A percentile compares a stretch with the other conserved stretches of the same genome.
phyloP scores from a whole-genome alignment of 2,113 vertebrate genomes.

The Corapipo altera region DNA sequence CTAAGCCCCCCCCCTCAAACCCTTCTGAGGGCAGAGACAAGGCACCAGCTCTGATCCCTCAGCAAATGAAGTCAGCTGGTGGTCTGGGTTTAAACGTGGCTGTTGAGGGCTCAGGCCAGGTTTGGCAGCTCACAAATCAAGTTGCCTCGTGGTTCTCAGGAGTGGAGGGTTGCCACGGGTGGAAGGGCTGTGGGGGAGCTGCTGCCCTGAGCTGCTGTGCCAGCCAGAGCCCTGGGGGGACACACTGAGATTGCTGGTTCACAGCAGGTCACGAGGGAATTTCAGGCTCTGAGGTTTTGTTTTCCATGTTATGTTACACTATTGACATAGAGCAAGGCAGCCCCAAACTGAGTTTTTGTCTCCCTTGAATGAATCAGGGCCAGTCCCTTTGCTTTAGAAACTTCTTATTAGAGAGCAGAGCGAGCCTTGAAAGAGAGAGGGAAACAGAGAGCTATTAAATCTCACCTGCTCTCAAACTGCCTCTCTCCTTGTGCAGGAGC shows the following conservation, averaged over 20 bases:
- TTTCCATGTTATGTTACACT: not conserved
- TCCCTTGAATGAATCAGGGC: not conserved
- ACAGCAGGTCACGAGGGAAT: not conserved
- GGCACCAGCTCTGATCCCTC: not conserved
- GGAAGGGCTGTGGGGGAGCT: not conserved
- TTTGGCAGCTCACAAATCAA: conserved; percentile 54
- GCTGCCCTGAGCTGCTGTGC: not conserved
- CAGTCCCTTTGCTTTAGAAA: not conserved
- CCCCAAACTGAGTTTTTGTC: not conserved
- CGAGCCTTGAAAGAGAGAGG: not conserved
- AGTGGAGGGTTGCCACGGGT: not conserved
- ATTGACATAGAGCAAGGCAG: not conserved
- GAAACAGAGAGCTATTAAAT: not conserved
- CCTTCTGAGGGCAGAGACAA: not conserved
- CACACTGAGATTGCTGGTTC: not conserved
- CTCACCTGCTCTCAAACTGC: not conserved
- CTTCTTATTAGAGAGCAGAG: not conserved
- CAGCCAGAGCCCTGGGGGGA: not conserved
- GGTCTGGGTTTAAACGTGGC: conserved; percentile 8
- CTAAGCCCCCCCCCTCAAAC: not conserved
- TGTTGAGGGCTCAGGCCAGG: conserved; percentile 11
- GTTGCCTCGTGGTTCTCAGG: not conserved
- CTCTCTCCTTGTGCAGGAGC: not conserved
- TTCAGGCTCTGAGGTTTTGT: not conserved
- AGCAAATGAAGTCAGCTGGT: conserved; percentile 18